These are phyloP conservation scores for Atopsyche davidsoni DNA, from an alignment of 1,140 invertebrate genomes.

Conservation along the genomic window DNA sequence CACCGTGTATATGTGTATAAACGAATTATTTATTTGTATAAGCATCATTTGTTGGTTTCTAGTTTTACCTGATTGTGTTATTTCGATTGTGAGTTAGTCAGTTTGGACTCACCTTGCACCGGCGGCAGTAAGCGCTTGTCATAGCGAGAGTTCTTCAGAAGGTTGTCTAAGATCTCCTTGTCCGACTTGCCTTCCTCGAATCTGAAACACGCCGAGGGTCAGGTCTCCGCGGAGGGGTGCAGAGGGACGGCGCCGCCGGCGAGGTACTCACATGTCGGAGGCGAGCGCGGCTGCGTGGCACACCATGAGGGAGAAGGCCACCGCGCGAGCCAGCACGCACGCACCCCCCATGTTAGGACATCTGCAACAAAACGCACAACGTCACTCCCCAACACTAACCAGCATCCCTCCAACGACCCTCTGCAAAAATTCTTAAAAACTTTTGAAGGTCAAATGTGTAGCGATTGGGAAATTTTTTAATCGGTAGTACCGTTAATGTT, in stretches of 20 bases:
- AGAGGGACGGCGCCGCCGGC: not conserved
- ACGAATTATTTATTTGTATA: too few relatives aligned
- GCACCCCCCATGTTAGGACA: conserved; percentile 62
- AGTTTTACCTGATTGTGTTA: too few relatives aligned
- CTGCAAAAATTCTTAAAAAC: too few relatives aligned
- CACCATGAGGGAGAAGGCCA: conserved; percentile 53
- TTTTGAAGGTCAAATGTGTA: too few relatives aligned
- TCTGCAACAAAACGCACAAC: conserved; percentile 49
- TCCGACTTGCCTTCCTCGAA: conserved; percentile 83
- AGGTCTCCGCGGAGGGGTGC: not conserved
- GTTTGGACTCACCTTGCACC: conserved; percentile 63
- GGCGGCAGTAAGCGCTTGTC: conserved; percentile 81
- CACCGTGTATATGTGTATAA: too few relatives aligned
- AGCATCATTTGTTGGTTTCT: too few relatives aligned
- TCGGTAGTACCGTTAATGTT: too few relatives aligned
- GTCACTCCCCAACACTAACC: too few relatives aligned
- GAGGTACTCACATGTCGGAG: conserved; percentile 47
- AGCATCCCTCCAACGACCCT: too few relatives aligned
- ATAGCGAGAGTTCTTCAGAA: conserved; percentile 72
- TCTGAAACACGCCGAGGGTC: conserved; percentile 49
- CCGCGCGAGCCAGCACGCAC: conserved; percentile 54
- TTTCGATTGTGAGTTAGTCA: too few relatives aligned
- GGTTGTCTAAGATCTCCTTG: conserved; percentile 81
- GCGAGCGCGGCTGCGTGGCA: conserved; percentile 48
- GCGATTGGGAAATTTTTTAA: too few relatives aligned